Conservation (phyloP, 2,797 vertebrate species). For the Xiphophorus birchmanni region DNA sequence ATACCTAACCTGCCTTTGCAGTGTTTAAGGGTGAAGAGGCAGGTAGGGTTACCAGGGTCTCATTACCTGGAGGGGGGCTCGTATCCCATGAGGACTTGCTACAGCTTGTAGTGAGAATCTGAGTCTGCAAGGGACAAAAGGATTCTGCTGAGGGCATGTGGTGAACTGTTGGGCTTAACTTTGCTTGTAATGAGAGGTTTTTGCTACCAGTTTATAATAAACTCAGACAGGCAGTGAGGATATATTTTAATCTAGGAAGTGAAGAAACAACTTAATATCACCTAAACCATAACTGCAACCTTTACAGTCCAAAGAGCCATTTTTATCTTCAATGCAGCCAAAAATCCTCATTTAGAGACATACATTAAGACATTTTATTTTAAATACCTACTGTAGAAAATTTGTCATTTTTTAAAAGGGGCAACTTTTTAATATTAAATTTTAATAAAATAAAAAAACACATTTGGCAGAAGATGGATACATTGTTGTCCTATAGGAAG, state of each 20-base stretch:
- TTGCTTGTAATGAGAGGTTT: neutral
- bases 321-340: no score
- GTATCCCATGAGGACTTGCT: neutral
- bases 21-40: neutral
- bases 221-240: neutral
- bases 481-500: no score
- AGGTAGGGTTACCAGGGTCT: neutral
- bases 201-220: neutral
- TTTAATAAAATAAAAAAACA: no score
- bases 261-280: neutral
- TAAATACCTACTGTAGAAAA: no score
- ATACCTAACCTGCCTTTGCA: neutral
- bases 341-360: no score
- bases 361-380: no score
- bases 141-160: conserved; percentile 29
- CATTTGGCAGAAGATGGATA: no score
- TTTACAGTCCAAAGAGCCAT: no score
- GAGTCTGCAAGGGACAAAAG: neutral
- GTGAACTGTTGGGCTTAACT: conserved; percentile 2
- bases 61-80: conserved; percentile 14
- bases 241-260: neutral
- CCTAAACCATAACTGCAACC: neutral
- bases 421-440: no score
- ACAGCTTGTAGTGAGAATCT: conserved; percentile 28
- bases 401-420: no score